phyloP scores from a whole-genome alignment of 2,797 vertebrate genomes.

The Prionace glauca region DNA sequence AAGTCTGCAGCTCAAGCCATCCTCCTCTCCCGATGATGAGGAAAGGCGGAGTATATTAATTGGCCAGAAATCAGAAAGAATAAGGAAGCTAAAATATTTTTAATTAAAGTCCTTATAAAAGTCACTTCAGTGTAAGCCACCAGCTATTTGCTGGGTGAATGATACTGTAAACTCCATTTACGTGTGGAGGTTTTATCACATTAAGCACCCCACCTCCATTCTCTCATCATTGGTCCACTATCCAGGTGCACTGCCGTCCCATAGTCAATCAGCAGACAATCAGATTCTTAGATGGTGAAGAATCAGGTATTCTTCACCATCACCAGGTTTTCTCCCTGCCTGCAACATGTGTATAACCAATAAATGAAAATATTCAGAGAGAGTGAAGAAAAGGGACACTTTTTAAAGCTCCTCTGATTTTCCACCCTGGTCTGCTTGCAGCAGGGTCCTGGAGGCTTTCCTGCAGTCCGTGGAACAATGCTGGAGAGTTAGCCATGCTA shows the following conservation, averaged over 20 bases:
- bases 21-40: not conserved
- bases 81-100: not conserved
- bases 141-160: not conserved
- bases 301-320: not conserved
- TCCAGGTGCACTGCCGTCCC: not conserved
- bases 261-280: not conserved
- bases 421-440: not conserved
- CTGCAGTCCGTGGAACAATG: not conserved
- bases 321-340: not conserved
- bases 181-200: not conserved
- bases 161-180: not conserved
- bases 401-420: not conserved
- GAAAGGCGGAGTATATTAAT: no score
- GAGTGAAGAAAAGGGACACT: not conserved
- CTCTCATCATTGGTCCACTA: not conserved
- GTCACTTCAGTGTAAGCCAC: not conserved
- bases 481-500: not conserved
- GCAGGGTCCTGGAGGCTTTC: not conserved
- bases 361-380: not conserved
- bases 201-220: not conserved
- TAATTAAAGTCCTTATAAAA: not conserved
- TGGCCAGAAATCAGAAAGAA: not conserved
- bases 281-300: no score
- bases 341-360: not conserved
- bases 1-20: not conserved